These are phyloP conservation scores for Potamarius usumacintae DNA, from an alignment of 2,113 vertebrate genomes.

Conservation along the genomic window DNA sequence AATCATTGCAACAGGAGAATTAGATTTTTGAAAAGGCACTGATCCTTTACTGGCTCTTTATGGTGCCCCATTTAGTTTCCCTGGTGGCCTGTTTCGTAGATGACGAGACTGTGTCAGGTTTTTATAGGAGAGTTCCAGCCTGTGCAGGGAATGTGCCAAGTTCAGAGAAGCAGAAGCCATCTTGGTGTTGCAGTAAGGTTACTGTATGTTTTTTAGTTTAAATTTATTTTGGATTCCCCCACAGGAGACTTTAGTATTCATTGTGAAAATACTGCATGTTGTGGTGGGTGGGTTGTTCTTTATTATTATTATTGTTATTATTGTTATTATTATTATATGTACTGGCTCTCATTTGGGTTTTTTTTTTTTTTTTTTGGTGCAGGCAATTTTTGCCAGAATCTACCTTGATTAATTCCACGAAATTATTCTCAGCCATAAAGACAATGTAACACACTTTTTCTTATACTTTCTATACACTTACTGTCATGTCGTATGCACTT, in stretches of 20 bases:
- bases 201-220: constrained; percentile 7
- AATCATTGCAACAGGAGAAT: not conserved
- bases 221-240: constrained; percentile 40
- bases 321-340: constrained; percentile 12
- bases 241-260: constrained; percentile 50
- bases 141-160: constrained; percentile 35
- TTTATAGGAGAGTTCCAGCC: not conserved
- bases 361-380: not conserved
- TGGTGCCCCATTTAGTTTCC: not conserved
- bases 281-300: constrained; percentile 1
- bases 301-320: not conserved
- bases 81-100: not conserved
- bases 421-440: constrained; percentile 25
- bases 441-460: constrained; percentile 12
- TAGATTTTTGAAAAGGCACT: not conserved
- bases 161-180: constrained; percentile 41
- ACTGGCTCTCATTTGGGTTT: not conserved
- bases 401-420: not conserved
- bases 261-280: constrained; percentile 20
- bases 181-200: constrained; percentile 48
- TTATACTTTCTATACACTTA: not conserved
- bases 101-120: constrained; percentile 10
- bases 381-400: not conserved
- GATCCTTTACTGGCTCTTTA: not conserved
- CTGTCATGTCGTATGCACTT: not conserved